Evolutionary conservation across 2,888 invertebrate species (phyloP).

Genomic region (Catocala nupta): DNA sequence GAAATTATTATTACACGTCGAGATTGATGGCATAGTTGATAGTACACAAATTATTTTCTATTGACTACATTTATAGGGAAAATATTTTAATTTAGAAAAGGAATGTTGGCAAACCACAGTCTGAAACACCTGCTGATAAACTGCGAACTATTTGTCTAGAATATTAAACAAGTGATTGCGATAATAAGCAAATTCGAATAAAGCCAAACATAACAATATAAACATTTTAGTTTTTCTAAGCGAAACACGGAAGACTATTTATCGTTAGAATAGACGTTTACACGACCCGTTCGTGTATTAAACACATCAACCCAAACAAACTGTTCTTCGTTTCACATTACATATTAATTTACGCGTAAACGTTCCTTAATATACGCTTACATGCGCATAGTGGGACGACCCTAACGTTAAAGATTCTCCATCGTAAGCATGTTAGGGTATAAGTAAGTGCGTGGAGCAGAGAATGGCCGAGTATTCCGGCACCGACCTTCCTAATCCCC

Average conservation of each 20-base stretch:
- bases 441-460: conserved; percentile 61
- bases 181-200: background rate
- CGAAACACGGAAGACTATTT: background rate
- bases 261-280: conserved; percentile 2
- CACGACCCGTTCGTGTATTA: conserved; percentile 9
- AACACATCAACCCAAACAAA: conserved; percentile 25
- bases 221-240: background rate
- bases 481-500: conserved; percentile 68
- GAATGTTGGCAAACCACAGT: conserved; percentile 11
- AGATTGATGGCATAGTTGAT: too few relatives aligned
- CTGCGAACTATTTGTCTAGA: background rate
- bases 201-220: too few relatives aligned
- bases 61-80: background rate
- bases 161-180: background rate
- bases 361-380: conserved; percentile 45
- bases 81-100: conserved; percentile 6
- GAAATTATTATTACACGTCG: too few relatives aligned
- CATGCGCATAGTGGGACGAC: conserved; percentile 40
- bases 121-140: conserved; percentile 4
- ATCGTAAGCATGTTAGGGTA: conserved; percentile 63
- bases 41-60: background rate
- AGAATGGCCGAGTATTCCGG: conserved; percentile 66
- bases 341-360: conserved; percentile 46
- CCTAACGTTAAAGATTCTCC: conserved; percentile 59
- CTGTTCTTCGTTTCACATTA: conserved; percentile 30